A percentile compares a stretch with the other conserved stretches of the same genome.
Conservation (phyloP, 2,888 invertebrate genomes). For the Drosophila melanocephala region DNA sequence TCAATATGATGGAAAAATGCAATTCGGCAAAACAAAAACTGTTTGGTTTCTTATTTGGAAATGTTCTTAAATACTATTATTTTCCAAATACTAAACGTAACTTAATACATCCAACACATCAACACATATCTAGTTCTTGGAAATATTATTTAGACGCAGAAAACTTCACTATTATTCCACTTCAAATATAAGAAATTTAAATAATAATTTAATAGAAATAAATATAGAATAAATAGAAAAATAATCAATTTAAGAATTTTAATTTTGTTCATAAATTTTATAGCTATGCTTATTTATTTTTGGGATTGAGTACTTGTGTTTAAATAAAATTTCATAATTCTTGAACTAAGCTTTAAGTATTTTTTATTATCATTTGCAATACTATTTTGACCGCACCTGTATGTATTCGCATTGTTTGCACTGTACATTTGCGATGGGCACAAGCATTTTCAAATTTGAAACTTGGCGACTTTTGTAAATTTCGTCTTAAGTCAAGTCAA, state of each 20-base stretch:
- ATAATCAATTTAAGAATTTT: background rate
- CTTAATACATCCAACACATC: no score
- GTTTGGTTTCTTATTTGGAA: background rate
- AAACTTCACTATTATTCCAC: no score
- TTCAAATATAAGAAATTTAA: background rate
- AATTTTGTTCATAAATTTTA: background rate
- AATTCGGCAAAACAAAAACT: background rate
- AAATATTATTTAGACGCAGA: background rate
- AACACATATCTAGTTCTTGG: background rate
- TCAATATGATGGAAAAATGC: background rate
- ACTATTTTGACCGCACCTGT: background rate
- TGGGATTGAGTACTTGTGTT: background rate
- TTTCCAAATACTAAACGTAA: background rate
- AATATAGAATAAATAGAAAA: background rate
- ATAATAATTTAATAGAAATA: background rate
- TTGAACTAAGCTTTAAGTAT: fast-evolving
- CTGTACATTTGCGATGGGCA: background rate
- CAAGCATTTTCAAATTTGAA: background rate
- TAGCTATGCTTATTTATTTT: background rate
- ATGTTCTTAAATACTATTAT: background rate
- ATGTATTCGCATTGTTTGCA: background rate
- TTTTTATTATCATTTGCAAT: background rate
- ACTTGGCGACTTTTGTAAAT: background rate
- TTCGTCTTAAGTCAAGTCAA: background rate
- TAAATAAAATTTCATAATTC: background rate